Base-by-base conservation (phyloP, 2,797 vertebrate genomes). In the Orientallactaga sibirica region DNA sequence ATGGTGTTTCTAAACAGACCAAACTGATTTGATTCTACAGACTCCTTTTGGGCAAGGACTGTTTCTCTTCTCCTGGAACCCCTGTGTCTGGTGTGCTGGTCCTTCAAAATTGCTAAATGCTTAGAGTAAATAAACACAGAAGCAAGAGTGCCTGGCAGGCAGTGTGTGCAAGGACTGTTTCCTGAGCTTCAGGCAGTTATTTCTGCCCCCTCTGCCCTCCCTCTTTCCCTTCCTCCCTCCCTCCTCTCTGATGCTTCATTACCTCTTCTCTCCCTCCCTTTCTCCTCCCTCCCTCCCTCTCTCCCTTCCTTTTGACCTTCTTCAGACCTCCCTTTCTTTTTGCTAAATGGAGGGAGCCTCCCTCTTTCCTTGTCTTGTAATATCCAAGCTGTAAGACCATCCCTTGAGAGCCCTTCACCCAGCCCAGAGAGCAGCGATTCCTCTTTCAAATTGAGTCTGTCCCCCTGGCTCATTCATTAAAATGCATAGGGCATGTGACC, bases 401-500 rank as follows among this genome's bases (percentile, higher is more conserved):
- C 94, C 96, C 96, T 79, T 41, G 93, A 94, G 95, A 97, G 93
- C 86, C 93, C 96, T 97, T 96, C 95, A 93, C 97, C 96, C 95
- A 90, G 95, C 94, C 62, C 66, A 2, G 25, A 96, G 95, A 96
- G 94, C 88, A 37, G 66, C 71, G 25, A 95, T 95, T 92, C 95
- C 95, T 95, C 96, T 96, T 97, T 97, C 95, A 96, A 89, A 97
- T 85, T 82, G 94, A 96, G 95, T 93, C 94, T 81, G 76, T 96
- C 97, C 97, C 48, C 58, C 89, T 73, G 96, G 71, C 94, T 97
- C 77, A 96, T 97, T 97, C 97, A 97, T 97, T 97, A 97, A 96
- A 96, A 97, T 97, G 96, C 96, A 96, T 19, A 90, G 96, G 88
- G 97, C 97, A 94, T 94, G 97, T 97, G 93, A 94, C 92, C 97